A percentile compares a stretch with the other conserved stretches of the same genome.
phyloP scores from a whole-genome alignment of 2,113 vertebrate species.

The Psettodes erumei region DNA sequence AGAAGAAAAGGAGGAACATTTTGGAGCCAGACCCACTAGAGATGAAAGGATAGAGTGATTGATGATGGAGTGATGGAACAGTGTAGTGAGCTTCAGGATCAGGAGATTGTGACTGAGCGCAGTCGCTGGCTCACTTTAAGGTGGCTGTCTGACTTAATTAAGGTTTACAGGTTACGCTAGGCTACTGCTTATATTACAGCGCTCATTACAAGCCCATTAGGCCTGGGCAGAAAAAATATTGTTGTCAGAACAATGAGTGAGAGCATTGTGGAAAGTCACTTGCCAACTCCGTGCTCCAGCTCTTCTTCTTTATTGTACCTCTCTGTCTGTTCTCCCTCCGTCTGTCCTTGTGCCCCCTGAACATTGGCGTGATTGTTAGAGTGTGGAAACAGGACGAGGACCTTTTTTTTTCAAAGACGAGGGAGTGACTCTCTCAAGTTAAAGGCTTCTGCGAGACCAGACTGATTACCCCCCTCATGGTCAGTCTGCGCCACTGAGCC shows the following conservation, averaged over 20 bases:
- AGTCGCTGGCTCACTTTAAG: slow-evolving; percentile 71
- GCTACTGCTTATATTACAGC: slow-evolving; percentile 78
- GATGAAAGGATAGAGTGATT: slow-evolving; percentile 62
- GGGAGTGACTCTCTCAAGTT: slow-evolving; percentile 62
- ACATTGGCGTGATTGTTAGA: slow-evolving; percentile 38
- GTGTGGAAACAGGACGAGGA: slow-evolving; percentile 38
- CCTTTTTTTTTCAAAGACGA: slow-evolving; percentile 43
- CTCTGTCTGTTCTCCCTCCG: slow-evolving; percentile 23
- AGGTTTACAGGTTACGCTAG: slow-evolving; percentile 82
- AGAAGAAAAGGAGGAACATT: slow-evolving; percentile 63
- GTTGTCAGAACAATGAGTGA: slow-evolving; percentile 77
- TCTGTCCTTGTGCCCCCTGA: slow-evolving; percentile 27
- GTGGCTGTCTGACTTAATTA: slow-evolving; percentile 81
- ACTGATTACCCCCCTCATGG: slow-evolving; percentile 66
- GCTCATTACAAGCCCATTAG: slow-evolving; percentile 82
- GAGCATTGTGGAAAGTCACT: slow-evolving; percentile 59
- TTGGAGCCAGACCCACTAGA: slow-evolving; percentile 44
- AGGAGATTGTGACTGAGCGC: slow-evolving; percentile 65
- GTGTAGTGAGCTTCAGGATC: slow-evolving; percentile 45
- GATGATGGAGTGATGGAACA: slow-evolving; percentile 55
- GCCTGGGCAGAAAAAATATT: slow-evolving; percentile 76
- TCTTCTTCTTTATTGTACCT: slow-evolving; percentile 54
- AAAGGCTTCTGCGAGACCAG: slow-evolving; percentile 67
- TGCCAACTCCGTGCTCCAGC: slow-evolving; percentile 50
- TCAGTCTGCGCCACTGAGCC: slow-evolving; percentile 63